These are phyloP conservation scores for Takifugu ocellatus DNA, from an alignment of 2,797 vertebrate species.

Conservation along the genomic window DNA sequence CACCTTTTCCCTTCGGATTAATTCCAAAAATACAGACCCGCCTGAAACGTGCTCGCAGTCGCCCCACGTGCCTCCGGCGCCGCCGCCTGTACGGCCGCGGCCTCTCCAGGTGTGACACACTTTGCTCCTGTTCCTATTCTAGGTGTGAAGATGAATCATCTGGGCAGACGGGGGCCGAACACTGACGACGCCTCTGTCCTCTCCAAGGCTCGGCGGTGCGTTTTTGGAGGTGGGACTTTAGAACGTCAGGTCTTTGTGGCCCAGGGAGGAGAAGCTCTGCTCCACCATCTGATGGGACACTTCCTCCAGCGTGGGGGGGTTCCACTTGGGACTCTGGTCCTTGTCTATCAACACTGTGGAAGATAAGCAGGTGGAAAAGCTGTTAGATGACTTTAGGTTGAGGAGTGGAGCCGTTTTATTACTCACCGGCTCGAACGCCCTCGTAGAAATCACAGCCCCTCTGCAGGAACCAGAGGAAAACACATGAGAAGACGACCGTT, in stretches of 20 bases:
- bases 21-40: no score
- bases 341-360: slow-evolving; percentile 64
- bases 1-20: no score
- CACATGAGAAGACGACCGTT: no score
- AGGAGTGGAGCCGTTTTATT: neutral
- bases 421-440: slow-evolving; percentile 66
- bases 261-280: slow-evolving; percentile 79
- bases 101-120: neutral
- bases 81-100: no score
- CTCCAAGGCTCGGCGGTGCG: slow-evolving; percentile 20
- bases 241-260: slow-evolving; percentile 77
- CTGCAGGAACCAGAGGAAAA: slow-evolving; percentile 42
- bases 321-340: slow-evolving; percentile 82
- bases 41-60: no score
- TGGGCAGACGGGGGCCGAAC: slow-evolving; percentile 10
- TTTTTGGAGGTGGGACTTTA: slow-evolving; percentile 28
- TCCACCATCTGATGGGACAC: slow-evolving; percentile 79
- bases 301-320: slow-evolving; percentile 78
- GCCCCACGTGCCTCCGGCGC: neutral
- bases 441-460: slow-evolving; percentile 69
- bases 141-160: neutral
- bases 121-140: neutral
- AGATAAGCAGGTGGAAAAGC: neutral
- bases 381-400: neutral
- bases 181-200: no score